These are phyloP conservation scores for Aphelenchoides avenae DNA, from an alignment of 1,140 invertebrate species.

Conservation along the genomic window DNA sequence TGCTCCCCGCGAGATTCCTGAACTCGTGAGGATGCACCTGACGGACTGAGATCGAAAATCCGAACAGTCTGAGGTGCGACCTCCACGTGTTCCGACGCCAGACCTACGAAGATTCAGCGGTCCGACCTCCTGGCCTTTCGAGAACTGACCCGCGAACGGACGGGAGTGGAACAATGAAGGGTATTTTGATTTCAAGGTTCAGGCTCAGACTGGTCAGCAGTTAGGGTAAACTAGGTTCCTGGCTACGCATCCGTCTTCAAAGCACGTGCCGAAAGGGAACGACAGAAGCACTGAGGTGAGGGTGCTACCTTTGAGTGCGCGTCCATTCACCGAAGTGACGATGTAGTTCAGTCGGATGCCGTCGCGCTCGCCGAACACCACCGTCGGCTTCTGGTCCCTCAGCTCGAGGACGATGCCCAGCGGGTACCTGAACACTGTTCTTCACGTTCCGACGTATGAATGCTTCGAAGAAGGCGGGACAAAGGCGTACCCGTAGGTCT, in stretches of 20 bases:
- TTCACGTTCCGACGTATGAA: too few species aligned
- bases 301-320: slow-evolving; percentile 21
- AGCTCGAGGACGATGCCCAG: slow-evolving; percentile 44
- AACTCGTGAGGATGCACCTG: too few species aligned
- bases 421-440: slow-evolving; percentile 31
- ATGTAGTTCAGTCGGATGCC: slow-evolving; percentile 42
- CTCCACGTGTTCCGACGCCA: too few species aligned
- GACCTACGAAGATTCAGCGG: too few species aligned
- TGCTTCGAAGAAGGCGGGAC: too few species aligned
- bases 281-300: neutral
- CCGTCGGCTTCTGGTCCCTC: slow-evolving; percentile 46
- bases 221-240: neutral
- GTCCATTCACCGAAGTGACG: slow-evolving; percentile 44
- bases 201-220: neutral
- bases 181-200: slow-evolving; percentile 10
- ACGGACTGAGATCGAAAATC: too few species aligned
- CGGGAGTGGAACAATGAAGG: neutral
- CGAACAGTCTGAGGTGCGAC: too few species aligned
- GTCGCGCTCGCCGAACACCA: slow-evolving; percentile 51
- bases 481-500: slow-evolving; percentile 34
- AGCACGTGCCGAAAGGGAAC: too few species aligned
- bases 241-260: slow-evolving; percentile 6
- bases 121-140: too few species aligned
- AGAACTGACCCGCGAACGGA: too few species aligned
- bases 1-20: too few species aligned